Percentiles rank a stretch among this genome's conserved stretches.
Conservation (phyloP, 2,888 invertebrate genomes). For the Timandra comae region DNA sequence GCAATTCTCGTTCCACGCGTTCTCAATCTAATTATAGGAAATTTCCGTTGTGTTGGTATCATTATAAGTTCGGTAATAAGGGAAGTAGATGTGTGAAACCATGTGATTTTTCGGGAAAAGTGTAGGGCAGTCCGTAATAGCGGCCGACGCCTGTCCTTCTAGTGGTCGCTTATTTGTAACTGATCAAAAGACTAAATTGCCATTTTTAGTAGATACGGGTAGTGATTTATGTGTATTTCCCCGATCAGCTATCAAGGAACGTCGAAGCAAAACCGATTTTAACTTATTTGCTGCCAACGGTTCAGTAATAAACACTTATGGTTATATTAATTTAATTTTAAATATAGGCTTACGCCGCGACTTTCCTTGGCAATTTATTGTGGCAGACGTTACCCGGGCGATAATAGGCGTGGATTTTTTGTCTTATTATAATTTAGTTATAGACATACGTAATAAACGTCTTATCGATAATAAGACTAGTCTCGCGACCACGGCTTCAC, state of each 20-base stretch:
- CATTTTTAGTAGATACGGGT: conserved; percentile 19
- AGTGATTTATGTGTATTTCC: conserved; percentile 21
- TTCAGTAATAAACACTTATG: conserved; percentile 19
- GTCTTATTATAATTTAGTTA: conserved; percentile 9
- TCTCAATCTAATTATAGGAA: conserved; percentile 13
- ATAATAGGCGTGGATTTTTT: conserved; percentile 29
- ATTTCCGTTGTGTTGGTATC: conserved; percentile 22
- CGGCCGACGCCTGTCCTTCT: conserved; percentile 16
- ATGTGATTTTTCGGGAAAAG: conserved; percentile 14
- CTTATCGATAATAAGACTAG: conserved; percentile 10
- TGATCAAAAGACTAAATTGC: conserved; percentile 10
- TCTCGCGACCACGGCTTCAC: conserved; percentile 2
- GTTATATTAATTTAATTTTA: conserved; percentile 15
- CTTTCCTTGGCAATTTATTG: conserved; percentile 23
- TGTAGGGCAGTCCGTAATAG: conserved; percentile 13
- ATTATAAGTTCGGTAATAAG: conserved; percentile 8
- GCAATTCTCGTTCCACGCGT: not conserved
- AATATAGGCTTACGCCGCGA: conserved; percentile 23
- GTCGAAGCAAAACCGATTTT: conserved; percentile 9
- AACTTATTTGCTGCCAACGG: conserved; percentile 24
- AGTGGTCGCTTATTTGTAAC: conserved; percentile 21
- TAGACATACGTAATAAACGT: conserved; percentile 8
- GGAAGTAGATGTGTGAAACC: conserved; percentile 15
- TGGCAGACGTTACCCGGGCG: conserved; percentile 25
- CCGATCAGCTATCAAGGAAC: conserved; percentile 9